These are phyloP conservation scores for Xestia xanthographa DNA, from an alignment of 2,888 invertebrate species.

Conservation along the genomic window DNA sequence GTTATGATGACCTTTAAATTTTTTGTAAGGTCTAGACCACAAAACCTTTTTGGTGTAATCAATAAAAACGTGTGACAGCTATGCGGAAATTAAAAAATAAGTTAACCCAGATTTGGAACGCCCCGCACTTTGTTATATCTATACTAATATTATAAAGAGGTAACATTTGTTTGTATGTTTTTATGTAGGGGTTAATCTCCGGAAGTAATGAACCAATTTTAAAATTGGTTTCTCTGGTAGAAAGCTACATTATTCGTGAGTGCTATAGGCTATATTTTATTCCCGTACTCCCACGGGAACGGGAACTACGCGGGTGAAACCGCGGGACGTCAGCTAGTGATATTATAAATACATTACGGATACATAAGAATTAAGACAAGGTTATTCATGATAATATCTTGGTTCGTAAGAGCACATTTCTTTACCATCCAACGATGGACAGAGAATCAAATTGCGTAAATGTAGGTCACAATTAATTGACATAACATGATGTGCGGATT, in stretches of 20 bases:
- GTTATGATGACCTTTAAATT: slow-evolving; percentile 30
- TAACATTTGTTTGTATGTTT: no score
- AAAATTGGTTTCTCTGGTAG: no score
- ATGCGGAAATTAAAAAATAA: slow-evolving; percentile 46
- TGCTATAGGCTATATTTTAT: no score
- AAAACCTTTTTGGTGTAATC: slow-evolving; percentile 43
- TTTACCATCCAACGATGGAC: slow-evolving; percentile 36
- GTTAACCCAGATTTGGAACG: slow-evolving; percentile 29
- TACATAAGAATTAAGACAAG: slow-evolving; percentile 36
- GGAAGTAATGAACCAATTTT: no score
- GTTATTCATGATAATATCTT: slow-evolving; percentile 37
- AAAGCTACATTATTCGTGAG: no score
- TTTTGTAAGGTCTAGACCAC: slow-evolving; percentile 49
- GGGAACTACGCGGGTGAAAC: no score
- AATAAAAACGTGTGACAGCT: slow-evolving; percentile 46
- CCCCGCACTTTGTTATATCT: slow-evolving; percentile 8
- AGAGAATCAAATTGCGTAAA: slow-evolving; percentile 49
- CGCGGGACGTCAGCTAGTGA: no score
- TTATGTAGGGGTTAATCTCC: no score
- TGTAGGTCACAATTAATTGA: slow-evolving; percentile 63
- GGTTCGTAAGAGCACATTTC: slow-evolving; percentile 17
- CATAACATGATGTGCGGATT: slow-evolving; percentile 55
- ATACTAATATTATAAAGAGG: no score
- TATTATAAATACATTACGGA: slow-evolving; percentile 23
- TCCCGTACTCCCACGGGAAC: no score